phyloP scores from a whole-genome alignment of 2,797 vertebrate species.

The Diglossa cyanea region DNA sequence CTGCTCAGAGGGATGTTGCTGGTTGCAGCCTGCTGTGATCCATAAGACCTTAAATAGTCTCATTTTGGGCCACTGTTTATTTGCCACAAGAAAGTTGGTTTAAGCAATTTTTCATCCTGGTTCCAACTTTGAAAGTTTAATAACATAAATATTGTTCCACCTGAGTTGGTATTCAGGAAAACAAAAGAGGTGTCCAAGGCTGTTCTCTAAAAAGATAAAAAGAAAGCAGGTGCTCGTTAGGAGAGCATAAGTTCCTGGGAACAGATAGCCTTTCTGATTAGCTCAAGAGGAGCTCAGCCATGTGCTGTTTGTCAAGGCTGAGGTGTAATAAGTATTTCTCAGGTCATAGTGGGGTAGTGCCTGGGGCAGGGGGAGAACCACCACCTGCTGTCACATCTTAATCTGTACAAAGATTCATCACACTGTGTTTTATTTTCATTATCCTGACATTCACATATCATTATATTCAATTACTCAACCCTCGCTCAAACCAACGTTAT shows the following conservation, averaged over 20 bases:
- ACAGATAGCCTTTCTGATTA: background rate
- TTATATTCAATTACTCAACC: background rate
- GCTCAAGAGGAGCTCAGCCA: background rate
- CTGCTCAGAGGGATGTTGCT: background rate
- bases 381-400: background rate
- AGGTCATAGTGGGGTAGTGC: too few species aligned
- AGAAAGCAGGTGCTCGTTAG: rapidly evolving
- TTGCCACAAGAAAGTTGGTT: too few species aligned
- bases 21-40: background rate
- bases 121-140: background rate
- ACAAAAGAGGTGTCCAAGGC: background rate
- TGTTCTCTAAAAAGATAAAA: rapidly evolving
- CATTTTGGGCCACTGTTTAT: background rate
- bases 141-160: background rate
- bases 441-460: background rate
- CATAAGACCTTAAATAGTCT: background rate
- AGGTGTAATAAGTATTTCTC: background rate
- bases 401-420: background rate
- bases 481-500: background rate
- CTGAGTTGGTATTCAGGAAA: background rate
- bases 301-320: rapidly evolving
- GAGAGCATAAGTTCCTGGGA: background rate
- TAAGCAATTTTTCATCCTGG: background rate
- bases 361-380: background rate
- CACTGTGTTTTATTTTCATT: background rate